Conservation (phyloP, 2,113 vertebrate genomes). For the Mesitornis unicolor region DNA sequence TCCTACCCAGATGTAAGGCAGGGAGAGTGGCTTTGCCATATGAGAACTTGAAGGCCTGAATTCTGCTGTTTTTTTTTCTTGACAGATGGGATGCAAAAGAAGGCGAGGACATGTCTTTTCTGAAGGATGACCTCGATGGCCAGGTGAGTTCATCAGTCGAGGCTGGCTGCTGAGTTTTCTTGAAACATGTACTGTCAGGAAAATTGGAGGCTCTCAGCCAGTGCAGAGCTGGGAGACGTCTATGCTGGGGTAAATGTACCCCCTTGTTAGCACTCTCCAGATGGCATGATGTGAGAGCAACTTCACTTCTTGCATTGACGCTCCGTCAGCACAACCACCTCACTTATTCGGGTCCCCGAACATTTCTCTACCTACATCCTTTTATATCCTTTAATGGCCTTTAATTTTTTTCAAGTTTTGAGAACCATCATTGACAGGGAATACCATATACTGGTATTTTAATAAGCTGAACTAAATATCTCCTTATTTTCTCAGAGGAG, state of each 20-base stretch:
- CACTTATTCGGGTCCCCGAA: background rate
- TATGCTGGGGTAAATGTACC: background rate
- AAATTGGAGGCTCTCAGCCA: background rate
- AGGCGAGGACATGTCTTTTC: conserved; percentile 47
- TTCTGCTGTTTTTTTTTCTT: background rate
- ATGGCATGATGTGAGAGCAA: background rate
- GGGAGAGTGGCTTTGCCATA: background rate
- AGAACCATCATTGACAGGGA: background rate
- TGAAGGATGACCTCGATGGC: conserved; percentile 55
- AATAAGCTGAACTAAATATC: background rate
- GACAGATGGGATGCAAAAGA: conserved; percentile 75
- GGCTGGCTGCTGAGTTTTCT: background rate
- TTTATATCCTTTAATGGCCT: background rate
- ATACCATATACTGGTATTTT: background rate
- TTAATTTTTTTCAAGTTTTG: background rate
- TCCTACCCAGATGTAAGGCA: background rate
- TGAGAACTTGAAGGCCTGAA: background rate
- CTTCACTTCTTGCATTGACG: background rate
- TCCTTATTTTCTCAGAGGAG: conserved; percentile 1
- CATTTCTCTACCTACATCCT: background rate
- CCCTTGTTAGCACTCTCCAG: background rate
- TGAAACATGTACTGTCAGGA: background rate
- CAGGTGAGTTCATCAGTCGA: conserved; percentile 55
- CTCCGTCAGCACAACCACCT: background rate
- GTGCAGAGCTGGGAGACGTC: background rate